A percentile compares a stretch with the other conserved stretches of the same genome.
phyloP scores from a whole-genome alignment of 2,888 invertebrate species.

The Drepana falcataria region DNA sequence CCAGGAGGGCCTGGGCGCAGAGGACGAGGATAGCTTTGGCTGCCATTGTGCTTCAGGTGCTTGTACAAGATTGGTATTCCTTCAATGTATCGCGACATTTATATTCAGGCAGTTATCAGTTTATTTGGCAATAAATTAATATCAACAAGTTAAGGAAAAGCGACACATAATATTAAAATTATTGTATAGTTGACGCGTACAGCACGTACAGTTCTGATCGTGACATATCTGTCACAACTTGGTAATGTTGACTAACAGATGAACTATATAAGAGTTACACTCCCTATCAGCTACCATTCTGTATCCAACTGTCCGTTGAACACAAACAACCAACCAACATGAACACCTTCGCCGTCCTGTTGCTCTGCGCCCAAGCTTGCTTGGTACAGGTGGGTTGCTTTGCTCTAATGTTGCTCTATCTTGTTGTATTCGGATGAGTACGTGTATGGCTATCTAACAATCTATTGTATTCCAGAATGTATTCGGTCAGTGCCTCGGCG shows the following conservation, averaged over 20 bases:
- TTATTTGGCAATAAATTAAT: background rate
- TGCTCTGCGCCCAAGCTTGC: conserved; percentile 33
- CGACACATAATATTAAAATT: background rate
- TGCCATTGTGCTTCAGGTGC: conserved; percentile 7
- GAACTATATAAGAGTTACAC: background rate
- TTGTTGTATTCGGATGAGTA: too few relatives aligned
- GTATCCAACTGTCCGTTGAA: background rate
- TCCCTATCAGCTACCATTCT: background rate
- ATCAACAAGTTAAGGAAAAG: background rate
- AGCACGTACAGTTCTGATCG: background rate
- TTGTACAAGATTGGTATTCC: background rate
- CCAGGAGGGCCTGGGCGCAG: conserved; percentile 13
- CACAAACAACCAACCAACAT: conserved; percentile 16
- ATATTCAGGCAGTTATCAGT: background rate
- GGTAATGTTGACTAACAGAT: background rate
- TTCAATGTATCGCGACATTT: background rate
- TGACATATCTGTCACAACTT: background rate
- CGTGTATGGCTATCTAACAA: background rate
- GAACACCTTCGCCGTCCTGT: conserved; percentile 20
- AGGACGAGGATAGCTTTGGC: conserved; percentile 7
- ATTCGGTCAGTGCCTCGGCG: background rate
- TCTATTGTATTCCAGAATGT: background rate
- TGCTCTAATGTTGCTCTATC: too few relatives aligned
- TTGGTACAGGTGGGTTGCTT: conserved; percentile 28
- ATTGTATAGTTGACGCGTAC: background rate